Percentiles rank a stretch among this genome's conserved stretches.
Conservation (phyloP, 1,140 invertebrate species). For the Cherax destructor region DNA sequence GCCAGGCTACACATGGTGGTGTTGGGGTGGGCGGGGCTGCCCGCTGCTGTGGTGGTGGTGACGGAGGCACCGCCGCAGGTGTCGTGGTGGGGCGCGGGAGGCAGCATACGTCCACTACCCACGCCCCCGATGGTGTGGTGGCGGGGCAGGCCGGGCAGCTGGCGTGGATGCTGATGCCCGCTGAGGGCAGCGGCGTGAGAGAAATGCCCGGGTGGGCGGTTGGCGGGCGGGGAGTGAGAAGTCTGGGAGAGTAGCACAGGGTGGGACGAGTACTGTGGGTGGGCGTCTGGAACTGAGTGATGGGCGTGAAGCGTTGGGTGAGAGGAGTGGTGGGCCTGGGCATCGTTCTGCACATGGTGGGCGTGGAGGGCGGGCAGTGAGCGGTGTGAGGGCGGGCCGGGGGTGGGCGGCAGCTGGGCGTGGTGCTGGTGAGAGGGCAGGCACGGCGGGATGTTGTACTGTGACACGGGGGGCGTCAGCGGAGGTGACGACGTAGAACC, state of each 20-base stretch:
- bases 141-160: slow-evolving; percentile 69
- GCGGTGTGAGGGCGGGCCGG: slow-evolving; percentile 66
- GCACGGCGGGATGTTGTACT: slow-evolving; percentile 71
- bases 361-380: slow-evolving; percentile 70
- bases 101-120: slow-evolving; percentile 68
- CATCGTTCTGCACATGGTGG: slow-evolving; percentile 55
- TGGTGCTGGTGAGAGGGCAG: slow-evolving; percentile 71
- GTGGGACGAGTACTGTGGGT: slow-evolving; percentile 65
- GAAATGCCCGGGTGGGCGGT: slow-evolving; percentile 65
- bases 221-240: slow-evolving; percentile 69
- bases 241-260: slow-evolving; percentile 62
- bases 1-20: slow-evolving; percentile 48
- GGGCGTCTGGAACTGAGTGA: slow-evolving; percentile 55
- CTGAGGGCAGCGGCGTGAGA: slow-evolving; percentile 69
- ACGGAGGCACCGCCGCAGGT: neutral
- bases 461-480: slow-evolving; percentile 63
- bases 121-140: slow-evolving; percentile 71
- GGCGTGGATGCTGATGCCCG: slow-evolving; percentile 65
- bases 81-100: slow-evolving; percentile 60
- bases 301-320: slow-evolving; percentile 51
- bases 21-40: neutral
- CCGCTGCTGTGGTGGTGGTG: slow-evolving; percentile 9
- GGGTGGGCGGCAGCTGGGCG: slow-evolving; percentile 69
- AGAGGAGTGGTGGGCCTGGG: slow-evolving; percentile 56
- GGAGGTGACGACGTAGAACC: slow-evolving; percentile 70